A percentile compares a stretch with the other conserved stretches of the same genome.
phyloP scores from a whole-genome alignment of 2,888 invertebrate species.

The Aspidiotus rigidus region DNA sequence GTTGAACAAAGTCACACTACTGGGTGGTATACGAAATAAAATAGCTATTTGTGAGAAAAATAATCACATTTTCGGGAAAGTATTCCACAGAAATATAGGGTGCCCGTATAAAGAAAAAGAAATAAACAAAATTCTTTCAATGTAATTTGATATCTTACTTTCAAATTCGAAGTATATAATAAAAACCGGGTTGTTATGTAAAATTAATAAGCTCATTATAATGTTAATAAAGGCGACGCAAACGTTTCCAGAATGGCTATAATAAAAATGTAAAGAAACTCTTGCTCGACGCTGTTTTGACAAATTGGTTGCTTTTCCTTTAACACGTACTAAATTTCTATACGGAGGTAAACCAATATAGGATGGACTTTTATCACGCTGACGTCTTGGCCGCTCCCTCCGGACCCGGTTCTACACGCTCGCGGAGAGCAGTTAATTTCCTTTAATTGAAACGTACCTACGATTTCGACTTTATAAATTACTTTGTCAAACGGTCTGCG shows the following conservation, averaged over 20 bases:
- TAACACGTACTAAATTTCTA: slow-evolving; percentile 31
- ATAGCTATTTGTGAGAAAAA: not conserved
- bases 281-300: slow-evolving; percentile 19
- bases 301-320: slow-evolving; percentile 24
- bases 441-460: slow-evolving; percentile 26
- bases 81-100: no score
- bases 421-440: slow-evolving; percentile 19
- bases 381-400: slow-evolving; percentile 8
- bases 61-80: not conserved
- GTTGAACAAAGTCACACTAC: slow-evolving; percentile 18
- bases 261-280: slow-evolving; percentile 27
- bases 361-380: slow-evolving; percentile 16
- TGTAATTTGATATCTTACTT: slow-evolving; percentile 26
- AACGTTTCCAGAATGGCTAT: slow-evolving; percentile 7
- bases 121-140: slow-evolving; percentile 21
- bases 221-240: slow-evolving; percentile 27
- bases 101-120: not conserved
- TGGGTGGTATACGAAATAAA: slow-evolving; percentile 20
- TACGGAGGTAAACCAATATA: slow-evolving; percentile 6
- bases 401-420: not conserved
- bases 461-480: slow-evolving; percentile 22
- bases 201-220: slow-evolving; percentile 33
- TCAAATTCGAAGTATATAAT: slow-evolving; percentile 6
- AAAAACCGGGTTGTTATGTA: slow-evolving; percentile 28
- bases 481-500: slow-evolving; percentile 11